Evolutionary conservation across 2,113 vertebrate species (phyloP), one percentile per base, ranked within the genome.

Genomic region (Catharus bicknelli): DNA sequence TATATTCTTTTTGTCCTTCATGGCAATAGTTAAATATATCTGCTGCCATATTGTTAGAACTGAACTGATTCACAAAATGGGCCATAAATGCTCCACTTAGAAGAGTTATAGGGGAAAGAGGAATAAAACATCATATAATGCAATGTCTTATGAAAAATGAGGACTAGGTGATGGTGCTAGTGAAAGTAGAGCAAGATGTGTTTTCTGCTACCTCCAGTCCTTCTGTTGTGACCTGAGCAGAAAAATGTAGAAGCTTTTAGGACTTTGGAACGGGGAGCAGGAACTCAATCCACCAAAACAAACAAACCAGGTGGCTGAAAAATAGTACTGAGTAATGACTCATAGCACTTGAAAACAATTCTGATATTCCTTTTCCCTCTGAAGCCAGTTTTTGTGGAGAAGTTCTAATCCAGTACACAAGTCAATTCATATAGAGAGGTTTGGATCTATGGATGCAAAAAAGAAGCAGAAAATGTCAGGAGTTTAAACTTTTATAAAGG

Each of bases 381-480:
- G 54, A 86, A 86, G 25, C 22, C 48, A 61, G 13, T 43, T 86
- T 83, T 90, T 82, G 10, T 68, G 61, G 22, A 72, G 27, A 20
- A 40, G 20, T 45, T 90, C 69, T 75, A 64, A 68, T 47, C 32
- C 32, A 53, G 16, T 83, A 42, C 45, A 53, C 27, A 15, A 84
- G 54, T 38, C 64, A 58, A 50, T 94, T 90, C n/a, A 13, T 7
- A 72, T 6, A 72, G 70, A 58, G 17, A 76, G 38, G 14, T 87
- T 89, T 69, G 67, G 58, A 89, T 42, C 10, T 69, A 53, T 58
- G 79, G 36, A 64, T 76, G 74, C 30, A 82, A 48, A 73, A 68
- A 57, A 76, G 57, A 64, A 79, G 25, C 45, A 57, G 58, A 82
- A 93, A 92, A 94, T 94, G 54, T 81, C 70, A 92, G 58, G 54